Conservation (phyloP, 2,113 vertebrate species). For the Proteles cristata region DNA sequence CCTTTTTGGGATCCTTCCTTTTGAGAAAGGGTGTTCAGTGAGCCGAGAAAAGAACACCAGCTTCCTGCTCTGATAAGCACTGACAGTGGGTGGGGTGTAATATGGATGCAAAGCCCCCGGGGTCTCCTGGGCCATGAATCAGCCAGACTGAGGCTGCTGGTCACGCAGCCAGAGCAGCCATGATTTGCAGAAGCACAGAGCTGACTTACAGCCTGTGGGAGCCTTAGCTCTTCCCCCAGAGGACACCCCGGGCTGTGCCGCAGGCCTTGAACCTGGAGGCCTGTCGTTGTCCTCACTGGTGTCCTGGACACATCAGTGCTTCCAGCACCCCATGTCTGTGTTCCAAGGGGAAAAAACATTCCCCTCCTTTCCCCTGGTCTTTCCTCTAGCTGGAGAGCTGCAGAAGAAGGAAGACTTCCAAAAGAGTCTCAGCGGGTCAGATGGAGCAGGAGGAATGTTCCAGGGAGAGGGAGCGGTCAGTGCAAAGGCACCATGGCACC, state of each 20-base stretch:
- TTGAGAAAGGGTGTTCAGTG: neutral
- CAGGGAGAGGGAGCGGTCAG: neutral
- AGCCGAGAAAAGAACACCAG: neutral
- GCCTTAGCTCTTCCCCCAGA: neutral
- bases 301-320: neutral
- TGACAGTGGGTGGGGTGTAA: neutral
- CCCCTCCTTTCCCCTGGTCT: neutral
- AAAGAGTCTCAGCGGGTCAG: neutral
- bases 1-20: neutral
- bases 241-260: neutral
- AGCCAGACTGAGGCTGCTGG: neutral
- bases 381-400: neutral
- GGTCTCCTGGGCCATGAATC: neutral
- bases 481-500: neutral
- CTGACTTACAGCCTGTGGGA: neutral
- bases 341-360: neutral
- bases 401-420: neutral
- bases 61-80: neutral
- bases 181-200: neutral
- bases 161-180: neutral
- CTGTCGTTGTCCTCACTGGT: neutral
- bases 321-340: neutral
- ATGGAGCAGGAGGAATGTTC: neutral
- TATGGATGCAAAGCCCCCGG: neutral
- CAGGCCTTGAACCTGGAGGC: neutral